Evolutionary conservation across 2,888 invertebrate species (phyloP).

Genomic region (Neuroscelio doddi): DNA sequence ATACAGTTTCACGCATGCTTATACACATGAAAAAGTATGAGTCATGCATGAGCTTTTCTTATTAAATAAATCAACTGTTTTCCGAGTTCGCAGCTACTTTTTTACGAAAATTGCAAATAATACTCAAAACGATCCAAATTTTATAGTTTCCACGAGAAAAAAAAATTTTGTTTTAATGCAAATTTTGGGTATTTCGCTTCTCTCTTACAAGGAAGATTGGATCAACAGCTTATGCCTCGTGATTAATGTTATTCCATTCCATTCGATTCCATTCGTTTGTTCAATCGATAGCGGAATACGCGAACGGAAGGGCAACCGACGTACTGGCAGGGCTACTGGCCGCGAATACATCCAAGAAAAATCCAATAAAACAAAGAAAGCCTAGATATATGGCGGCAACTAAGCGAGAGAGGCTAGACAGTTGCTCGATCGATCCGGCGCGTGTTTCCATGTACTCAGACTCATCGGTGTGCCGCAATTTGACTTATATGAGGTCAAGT

Average conservation of each 20-base stretch:
- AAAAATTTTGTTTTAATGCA: too few relatives aligned
- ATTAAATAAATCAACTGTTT: too few relatives aligned
- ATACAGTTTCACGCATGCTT: too few relatives aligned
- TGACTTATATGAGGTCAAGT: conserved; percentile 17
- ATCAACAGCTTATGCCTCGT: conserved; percentile 10
- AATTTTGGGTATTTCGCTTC: too few relatives aligned
- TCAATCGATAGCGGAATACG: conserved; percentile 29
- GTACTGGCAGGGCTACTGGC: conserved; percentile 22
- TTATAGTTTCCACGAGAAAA: too few relatives aligned
- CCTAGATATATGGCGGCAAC: conserved; percentile 17
- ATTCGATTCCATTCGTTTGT: conserved; percentile 1
- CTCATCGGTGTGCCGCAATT: conserved; percentile 21
- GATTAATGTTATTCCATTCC: conserved; percentile 4
- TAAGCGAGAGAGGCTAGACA: conserved; percentile 38
- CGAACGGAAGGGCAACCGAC: conserved; percentile 19
- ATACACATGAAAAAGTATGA: too few relatives aligned
- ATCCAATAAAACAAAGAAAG: conserved; percentile 30
- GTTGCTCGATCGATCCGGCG: conserved; percentile 56
- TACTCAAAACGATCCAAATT: background rate
- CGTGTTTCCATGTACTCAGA: conserved; percentile 24
- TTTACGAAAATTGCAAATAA: conserved; percentile 3
- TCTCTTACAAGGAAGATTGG: too few relatives aligned
- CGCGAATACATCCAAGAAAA: conserved; percentile 22
- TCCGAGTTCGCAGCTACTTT: background rate
- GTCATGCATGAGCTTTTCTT: too few relatives aligned